Base-by-base conservation (phyloP, 2,888 invertebrate genomes). In the Meandrusa payeni region DNA sequence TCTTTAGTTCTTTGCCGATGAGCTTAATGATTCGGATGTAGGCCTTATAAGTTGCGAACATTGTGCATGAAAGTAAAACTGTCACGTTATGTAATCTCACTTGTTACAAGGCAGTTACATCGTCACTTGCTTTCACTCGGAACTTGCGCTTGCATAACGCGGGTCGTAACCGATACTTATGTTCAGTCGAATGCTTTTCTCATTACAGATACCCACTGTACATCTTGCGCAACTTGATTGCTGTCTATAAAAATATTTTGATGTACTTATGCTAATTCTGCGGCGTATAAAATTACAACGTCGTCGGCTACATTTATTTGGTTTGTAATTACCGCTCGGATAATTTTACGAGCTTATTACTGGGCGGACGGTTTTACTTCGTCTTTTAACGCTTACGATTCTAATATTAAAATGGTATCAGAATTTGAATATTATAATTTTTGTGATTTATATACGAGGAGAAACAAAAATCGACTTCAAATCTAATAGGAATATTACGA, bases 61-160 rank as follows among this genome's bases (percentile, higher is more conserved):
- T 26, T 37, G 38, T 44, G 11, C 11, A 36, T 32, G 47, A 50
- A 51, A 51, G 53, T 45, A 50, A 48, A 46, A 46, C 24, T 13
- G 26, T 37, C 12, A 29, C 3, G 26, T 47, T 41, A 51, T 34
- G 51, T 42, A 53, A 53, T 28, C 20, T 13, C 31, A 37, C 48
- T 38, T 43, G 50, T 38, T 46, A 47, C 41, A 36, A 23, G 55
- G 52, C 54, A 50, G 49, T 47, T 61, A 59, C 63, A 71, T 68
- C 67, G 67, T 56, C 59, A 68, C 66, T 54, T 46, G 47, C 78
- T 78, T 76, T 77, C 76, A 47, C 76, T 67, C 52, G 60, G 58
- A 61, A 57, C 44, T 65, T 29, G 17, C 31, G 28, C 38, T 59
- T 59, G 47, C 52, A 52, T 53, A 59, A 60, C 24, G 23, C n/a